Percentiles rank a stretch among this genome's conserved stretches.
Evolutionary conservation across 2,113 vertebrate species (phyloP).

Genomic region (Xerus inauris): DNA sequence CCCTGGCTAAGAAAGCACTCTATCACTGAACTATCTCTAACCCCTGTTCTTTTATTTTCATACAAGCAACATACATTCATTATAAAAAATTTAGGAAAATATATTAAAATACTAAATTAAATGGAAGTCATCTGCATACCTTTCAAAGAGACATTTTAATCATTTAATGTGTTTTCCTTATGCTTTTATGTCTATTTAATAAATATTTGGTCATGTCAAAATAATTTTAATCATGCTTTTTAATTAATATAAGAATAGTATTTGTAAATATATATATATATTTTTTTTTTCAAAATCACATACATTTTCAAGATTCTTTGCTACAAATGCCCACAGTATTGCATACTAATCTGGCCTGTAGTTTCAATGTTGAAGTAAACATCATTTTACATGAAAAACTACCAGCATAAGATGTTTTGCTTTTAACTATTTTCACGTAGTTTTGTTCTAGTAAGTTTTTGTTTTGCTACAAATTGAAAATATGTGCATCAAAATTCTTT

Average conservation of each 20-base stretch:
- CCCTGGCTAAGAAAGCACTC: no score
- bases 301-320: neutral
- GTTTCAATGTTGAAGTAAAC: neutral
- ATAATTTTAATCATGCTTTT: neutral
- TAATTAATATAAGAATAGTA: no score
- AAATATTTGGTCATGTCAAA: neutral
- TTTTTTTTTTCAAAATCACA: neutral
- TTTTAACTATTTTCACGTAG: neutral
- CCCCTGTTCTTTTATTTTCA: neutral
- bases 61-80: neutral
- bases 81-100: neutral
- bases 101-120: neutral
- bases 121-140: neutral
- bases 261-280: neutral
- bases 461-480: neutral
- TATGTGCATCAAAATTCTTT: neutral
- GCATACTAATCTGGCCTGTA: neutral
- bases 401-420: neutral
- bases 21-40: no score
- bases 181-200: neutral
- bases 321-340: neutral
- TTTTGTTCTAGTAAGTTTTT: neutral
- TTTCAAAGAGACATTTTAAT: neutral
- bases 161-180: conserved; percentile 7
- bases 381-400: neutral